These are phyloP conservation scores for Macroramphosus scolopax DNA, from an alignment of 2,797 vertebrate genomes.

Conservation along the genomic window DNA sequence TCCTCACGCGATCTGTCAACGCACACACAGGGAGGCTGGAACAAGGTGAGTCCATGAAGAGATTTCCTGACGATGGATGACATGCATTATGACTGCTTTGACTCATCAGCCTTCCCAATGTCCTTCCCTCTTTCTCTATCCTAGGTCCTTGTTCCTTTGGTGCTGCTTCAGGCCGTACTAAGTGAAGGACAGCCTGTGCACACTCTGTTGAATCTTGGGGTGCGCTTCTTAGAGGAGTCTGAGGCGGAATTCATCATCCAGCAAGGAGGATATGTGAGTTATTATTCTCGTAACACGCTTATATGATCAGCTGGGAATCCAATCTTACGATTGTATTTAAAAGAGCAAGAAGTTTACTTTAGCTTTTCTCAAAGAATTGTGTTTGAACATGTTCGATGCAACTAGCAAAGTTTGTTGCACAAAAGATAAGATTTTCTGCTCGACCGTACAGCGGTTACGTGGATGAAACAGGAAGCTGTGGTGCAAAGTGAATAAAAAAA, in stretches of 20 bases:
- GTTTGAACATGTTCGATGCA: too few relatives aligned
- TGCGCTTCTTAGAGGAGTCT: slow-evolving; percentile 85
- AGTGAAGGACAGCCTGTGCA: slow-evolving; percentile 78
- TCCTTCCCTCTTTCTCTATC: too few relatives aligned
- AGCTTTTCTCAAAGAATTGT: too few relatives aligned
- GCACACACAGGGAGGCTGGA: slow-evolving; percentile 86
- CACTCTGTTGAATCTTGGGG: slow-evolving; percentile 80
- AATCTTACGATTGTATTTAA: not conserved
- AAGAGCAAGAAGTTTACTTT: not conserved
- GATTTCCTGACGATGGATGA: too few relatives aligned
- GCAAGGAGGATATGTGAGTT: slow-evolving; percentile 95
- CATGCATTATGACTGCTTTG: too few relatives aligned
- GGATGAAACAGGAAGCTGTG: not conserved
- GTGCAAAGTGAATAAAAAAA: not conserved
- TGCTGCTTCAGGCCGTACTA: slow-evolving; percentile 85
- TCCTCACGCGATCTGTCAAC: slow-evolving; percentile 73
- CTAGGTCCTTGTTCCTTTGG: slow-evolving; percentile 88
- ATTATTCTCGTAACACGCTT: too few relatives aligned
- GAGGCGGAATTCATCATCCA: slow-evolving; percentile 86
- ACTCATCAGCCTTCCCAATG: not conserved
- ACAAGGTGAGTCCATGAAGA: slow-evolving; percentile 77
- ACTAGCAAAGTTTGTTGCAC: too few relatives aligned
- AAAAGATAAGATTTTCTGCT: too few relatives aligned
- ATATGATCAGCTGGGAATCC: too few relatives aligned
- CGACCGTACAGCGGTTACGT: not conserved